A percentile compares a stretch with the other conserved stretches of the same genome.
These are phyloP conservation scores for Bos javanicus DNA, from an alignment of 2,113 vertebrate species.

Conservation along the genomic window DNA sequence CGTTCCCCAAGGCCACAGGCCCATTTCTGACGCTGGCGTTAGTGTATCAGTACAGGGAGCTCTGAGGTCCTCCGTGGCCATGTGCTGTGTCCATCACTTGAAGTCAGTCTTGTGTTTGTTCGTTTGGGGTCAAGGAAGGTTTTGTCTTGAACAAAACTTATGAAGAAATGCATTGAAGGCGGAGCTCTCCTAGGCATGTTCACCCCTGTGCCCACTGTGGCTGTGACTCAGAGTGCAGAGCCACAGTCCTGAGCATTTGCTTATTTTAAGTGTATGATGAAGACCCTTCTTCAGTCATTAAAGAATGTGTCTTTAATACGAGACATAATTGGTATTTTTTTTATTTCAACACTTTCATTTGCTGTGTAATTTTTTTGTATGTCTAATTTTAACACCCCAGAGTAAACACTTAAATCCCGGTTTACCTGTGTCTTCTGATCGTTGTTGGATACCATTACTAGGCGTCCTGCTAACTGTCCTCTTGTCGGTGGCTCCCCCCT, in stretches of 20 bases:
- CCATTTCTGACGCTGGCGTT: neutral
- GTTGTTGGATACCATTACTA: neutral
- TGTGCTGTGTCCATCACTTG: neutral
- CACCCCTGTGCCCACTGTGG: neutral
- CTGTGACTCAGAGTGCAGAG: neutral
- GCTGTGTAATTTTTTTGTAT: neutral
- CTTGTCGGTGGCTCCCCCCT: neutral
- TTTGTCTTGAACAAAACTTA: neutral
- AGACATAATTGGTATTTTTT: neutral
- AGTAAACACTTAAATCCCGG: neutral
- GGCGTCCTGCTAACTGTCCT: neutral
- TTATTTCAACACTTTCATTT: neutral
- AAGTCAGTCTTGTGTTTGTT: neutral
- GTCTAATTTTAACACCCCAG: neutral
- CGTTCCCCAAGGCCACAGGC: neutral
- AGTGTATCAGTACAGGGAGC: neutral
- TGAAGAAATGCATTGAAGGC: neutral
- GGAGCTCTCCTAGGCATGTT: slow-evolving; percentile 6
- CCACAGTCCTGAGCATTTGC: neutral
- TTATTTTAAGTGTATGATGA: slow-evolving; percentile 25
- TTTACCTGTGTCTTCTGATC: neutral
- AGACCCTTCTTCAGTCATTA: slow-evolving; percentile 10
- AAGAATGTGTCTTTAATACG: slow-evolving; percentile 35
- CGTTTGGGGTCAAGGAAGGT: neutral
- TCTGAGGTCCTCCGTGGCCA: neutral